Base-by-base conservation (phyloP, 2,113 vertebrate species). In the Neodontobutis hainanensis region DNA sequence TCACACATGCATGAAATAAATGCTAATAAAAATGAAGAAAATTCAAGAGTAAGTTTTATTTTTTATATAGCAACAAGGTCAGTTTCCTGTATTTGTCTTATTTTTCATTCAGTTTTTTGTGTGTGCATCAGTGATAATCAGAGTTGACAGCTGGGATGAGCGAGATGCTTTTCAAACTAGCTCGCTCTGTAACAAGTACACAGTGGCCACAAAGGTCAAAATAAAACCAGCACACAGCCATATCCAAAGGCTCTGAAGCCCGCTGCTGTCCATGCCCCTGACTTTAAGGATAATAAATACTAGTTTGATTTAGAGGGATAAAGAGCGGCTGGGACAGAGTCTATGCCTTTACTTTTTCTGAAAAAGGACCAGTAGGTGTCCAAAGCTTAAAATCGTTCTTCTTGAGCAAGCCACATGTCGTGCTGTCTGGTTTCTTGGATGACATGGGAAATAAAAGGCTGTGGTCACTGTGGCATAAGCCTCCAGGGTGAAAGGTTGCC, bases 261-360 rank as follows among this genome's bases (percentile, higher is more conserved):
- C 48, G 11, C 3, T 44, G 32, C 12, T 66, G 66, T 36, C 44
- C 78, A 45, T 19, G 27, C 7, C 14, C n/a, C 43, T 40, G 34
- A 61, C 69, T 45, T 11, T 1, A 6, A 51, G 56, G 74, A 78
- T 71, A 81, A 57, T 50, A 65, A 71, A 73, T 64, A 42, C n/a
- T 4, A 8, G 44, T 46, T 61, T 63, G 65, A 65, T 78, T 75
- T 65, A 58, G 52, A 62, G 59, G 4, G 49, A 49, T 56, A 46
- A 74, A 52, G 6, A 6, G 49, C 16, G 16, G 47, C 34, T 0
- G 51, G 34, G 43, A 5, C 32, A 19, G 47, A 70, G 19, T 15
- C 10, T 7, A 61, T 36, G 32, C 10, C 15, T 43, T 43, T 42
- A 59, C 11, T 14, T 40, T 40, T 8, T 40, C 3, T 40, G 38